Conservation (phyloP, 2,113 vertebrate species). For the Amphiprion percula region DNA sequence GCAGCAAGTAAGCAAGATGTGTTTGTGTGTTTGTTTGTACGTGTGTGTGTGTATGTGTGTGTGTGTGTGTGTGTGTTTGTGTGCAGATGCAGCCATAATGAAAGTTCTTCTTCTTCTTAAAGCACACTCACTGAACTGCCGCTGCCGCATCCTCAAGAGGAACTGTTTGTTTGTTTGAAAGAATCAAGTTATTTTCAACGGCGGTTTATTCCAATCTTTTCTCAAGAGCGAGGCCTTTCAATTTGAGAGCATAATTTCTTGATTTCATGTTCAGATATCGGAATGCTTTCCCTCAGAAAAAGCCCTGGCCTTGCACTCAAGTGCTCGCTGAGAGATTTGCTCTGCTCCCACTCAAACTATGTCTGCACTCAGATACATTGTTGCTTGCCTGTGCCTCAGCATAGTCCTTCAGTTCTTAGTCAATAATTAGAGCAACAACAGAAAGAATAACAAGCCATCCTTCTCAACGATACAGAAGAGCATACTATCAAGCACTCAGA, state of each 20-base stretch:
- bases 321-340: too few relatives aligned
- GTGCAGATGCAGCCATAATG: conserved; percentile 27
- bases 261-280: conserved; percentile 14
- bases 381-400: too few relatives aligned
- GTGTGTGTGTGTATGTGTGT: conserved; percentile 23
- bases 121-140: conserved; percentile 6
- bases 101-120: conserved; percentile 48
- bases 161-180: conserved; percentile 20
- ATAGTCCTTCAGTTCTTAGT: too few relatives aligned
- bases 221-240: neutral
- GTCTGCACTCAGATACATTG: too few relatives aligned
- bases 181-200: neutral
- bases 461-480: too few relatives aligned
- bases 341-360: too few relatives aligned
- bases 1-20: conserved; percentile 34
- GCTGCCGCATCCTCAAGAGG: conserved; percentile 21
- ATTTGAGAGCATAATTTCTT: neutral
- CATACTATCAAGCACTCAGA: too few relatives aligned
- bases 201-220: conserved; percentile 1
- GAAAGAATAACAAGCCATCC: too few relatives aligned
- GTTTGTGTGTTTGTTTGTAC: conserved; percentile 13
- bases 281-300: neutral
- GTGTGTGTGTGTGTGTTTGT: neutral
- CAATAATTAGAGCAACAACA: too few relatives aligned
- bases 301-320: too few relatives aligned